Conservation (phyloP, 2,888 invertebrate genomes). For the Standfussiana lucernea region DNA sequence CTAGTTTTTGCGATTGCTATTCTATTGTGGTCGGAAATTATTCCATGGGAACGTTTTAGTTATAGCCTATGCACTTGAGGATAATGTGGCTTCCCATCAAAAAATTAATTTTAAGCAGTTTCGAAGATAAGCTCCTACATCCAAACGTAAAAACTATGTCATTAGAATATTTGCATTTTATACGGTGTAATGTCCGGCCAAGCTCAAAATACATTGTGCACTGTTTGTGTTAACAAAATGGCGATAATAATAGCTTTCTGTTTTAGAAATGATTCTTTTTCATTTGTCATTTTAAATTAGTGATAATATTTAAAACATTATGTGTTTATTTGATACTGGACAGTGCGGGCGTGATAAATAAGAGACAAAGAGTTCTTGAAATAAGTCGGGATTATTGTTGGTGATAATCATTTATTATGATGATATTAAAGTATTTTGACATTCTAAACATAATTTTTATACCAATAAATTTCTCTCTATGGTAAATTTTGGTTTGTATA, state of each 20-base stretch:
- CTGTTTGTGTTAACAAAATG: slow-evolving; percentile 46
- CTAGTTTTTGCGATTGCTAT: background rate
- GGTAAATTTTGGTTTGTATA: too few relatives aligned
- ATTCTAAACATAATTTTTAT: background rate
- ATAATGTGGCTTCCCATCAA: background rate
- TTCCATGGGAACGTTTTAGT: background rate
- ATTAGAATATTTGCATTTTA: background rate
- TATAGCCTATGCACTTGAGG: background rate
- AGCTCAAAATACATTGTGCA: slow-evolving; percentile 46
- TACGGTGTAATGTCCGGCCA: slow-evolving; percentile 40
- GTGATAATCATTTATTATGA: background rate
- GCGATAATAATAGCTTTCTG: slow-evolving; percentile 9
- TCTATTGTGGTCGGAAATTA: slow-evolving; percentile 5
- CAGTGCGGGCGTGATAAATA: slow-evolving; percentile 9
- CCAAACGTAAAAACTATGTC: background rate
- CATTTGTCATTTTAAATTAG: slow-evolving; percentile 46
- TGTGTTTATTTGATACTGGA: slow-evolving; percentile 20
- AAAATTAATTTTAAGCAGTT: background rate
- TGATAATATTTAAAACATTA: slow-evolving; percentile 13
- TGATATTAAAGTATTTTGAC: background rate
- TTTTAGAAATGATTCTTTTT: background rate
- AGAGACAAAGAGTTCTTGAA: background rate
- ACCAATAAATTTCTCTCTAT: background rate
- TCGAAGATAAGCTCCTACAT: background rate
- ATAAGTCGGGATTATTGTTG: background rate